Conservation (phyloP, 2,888 invertebrate species). For the Pollenia amentaria region DNA sequence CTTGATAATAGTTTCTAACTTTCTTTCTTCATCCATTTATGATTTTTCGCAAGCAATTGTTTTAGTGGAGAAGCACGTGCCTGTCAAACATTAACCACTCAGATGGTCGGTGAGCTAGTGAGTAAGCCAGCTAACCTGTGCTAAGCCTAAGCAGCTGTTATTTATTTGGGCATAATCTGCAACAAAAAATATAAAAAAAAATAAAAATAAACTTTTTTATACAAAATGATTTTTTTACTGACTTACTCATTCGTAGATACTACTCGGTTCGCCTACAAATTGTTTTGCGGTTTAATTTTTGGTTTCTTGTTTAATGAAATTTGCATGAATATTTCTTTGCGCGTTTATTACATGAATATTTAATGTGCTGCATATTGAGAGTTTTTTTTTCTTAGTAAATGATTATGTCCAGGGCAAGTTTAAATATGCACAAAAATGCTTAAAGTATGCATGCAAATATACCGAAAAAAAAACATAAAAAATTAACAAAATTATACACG, state of each 20-base stretch:
- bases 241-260: slow-evolving; percentile 11
- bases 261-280: slow-evolving; percentile 62
- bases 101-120: slow-evolving; percentile 30
- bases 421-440: background rate
- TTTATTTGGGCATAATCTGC: slow-evolving; percentile 23
- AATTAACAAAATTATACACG: background rate
- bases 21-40: slow-evolving; percentile 47
- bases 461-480: background rate
- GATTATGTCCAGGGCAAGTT: background rate
- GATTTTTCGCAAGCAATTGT: slow-evolving; percentile 48
- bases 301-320: slow-evolving; percentile 43
- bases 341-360: slow-evolving; percentile 68
- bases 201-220: slow-evolving; percentile 9
- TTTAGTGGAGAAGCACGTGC: slow-evolving; percentile 59
- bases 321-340: slow-evolving; percentile 45
- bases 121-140: slow-evolving; percentile 10
- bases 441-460: background rate
- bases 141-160: slow-evolving; percentile 50
- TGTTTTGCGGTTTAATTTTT: slow-evolving; percentile 61
- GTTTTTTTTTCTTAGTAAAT: background rate
- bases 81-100: slow-evolving; percentile 39
- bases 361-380: slow-evolving; percentile 48
- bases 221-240: slow-evolving; percentile 13
- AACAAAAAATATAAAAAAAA: background rate
- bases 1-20: slow-evolving; percentile 60